Evolutionary conservation across 2,888 invertebrate species (phyloP).

Genomic region (Anoncus sp.): DNA sequence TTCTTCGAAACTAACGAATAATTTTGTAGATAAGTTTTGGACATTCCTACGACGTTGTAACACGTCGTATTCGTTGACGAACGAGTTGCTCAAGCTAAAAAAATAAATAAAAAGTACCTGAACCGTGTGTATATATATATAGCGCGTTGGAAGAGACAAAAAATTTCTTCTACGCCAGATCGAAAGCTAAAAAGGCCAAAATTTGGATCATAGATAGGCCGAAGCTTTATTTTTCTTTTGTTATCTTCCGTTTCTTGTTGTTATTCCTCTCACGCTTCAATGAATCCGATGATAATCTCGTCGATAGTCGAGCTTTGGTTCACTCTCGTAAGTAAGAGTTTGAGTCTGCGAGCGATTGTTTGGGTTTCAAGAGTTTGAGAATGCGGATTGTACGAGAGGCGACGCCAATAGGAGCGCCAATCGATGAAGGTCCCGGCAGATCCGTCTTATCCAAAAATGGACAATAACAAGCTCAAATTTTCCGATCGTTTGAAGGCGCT

Average conservation of each 20-base stretch:
- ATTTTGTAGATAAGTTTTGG: slow-evolving; percentile 15
- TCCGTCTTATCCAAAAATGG: slow-evolving; percentile 76
- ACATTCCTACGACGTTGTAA: slow-evolving; percentile 51
- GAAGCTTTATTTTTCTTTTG: too few relatives aligned
- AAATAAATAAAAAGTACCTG: slow-evolving; percentile 58
- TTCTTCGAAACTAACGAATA: neutral
- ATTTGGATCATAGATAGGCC: neutral
- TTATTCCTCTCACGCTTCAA: too few relatives aligned
- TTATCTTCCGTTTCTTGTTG: too few relatives aligned
- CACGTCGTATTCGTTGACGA: neutral
- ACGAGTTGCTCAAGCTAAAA: slow-evolving; percentile 51
- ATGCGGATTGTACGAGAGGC: slow-evolving; percentile 76
- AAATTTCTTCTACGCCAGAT: too few relatives aligned
- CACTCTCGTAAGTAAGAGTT: neutral
- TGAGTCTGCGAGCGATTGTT: slow-evolving; percentile 32
- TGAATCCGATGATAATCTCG: slow-evolving; percentile 15
- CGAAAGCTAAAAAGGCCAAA: neutral
- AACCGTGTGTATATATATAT: slow-evolving; percentile 18
- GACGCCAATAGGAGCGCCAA: slow-evolving; percentile 69
- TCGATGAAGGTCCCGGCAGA: slow-evolving; percentile 78
- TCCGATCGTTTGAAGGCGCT: slow-evolving; percentile 83
- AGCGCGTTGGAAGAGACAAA: slow-evolving; percentile 34
- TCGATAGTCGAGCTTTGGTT: neutral
- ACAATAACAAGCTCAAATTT: slow-evolving; percentile 83
- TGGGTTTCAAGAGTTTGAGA: slow-evolving; percentile 75